Evolutionary conservation across 2,888 invertebrate species (phyloP), one percentile per base, ranked within the genome.

Genomic region (Agriopis aurantiaria): DNA sequence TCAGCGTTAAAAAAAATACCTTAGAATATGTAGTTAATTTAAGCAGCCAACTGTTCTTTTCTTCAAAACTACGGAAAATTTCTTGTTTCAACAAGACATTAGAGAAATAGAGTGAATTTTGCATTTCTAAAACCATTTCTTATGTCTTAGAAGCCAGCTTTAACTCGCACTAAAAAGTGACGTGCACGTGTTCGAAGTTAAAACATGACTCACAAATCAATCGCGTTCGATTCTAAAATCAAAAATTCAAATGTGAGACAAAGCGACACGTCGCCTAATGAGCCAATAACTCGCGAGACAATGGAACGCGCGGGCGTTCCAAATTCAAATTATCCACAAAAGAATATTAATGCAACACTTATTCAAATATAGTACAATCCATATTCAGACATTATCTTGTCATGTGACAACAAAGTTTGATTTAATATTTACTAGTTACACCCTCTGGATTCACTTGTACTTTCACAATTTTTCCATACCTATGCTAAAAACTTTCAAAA

Each of bases 301-400:
- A 94, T 94, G 88, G 91, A 85, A 86, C 82, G 84, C 86, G 93
- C 92, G 88, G 93, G 93, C 90, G 92, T 88, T 87, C 86, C 87
- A 86, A 91, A 92, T 89, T 90, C 89, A 90, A 91, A 92, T 92
- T 91, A 92, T 90, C 91, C 91, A 91, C 91, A 92, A 92, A 93
- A 92, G 94, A 93, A 93, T 93, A 93, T 92, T 93, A 92, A 94
- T 92, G 93, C 88, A 87, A 90, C 93, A 91, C 91, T 94, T 92
- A 93, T 93, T 94, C 93, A 93, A 93, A 94, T 93, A 92, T 79
- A 86, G 84, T 85, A 80, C 84, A 89, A 89, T 91, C 89, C 90
- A 91, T 91, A 91, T 92, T 92, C 91, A 91, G 87, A 86, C 91
- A 91, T 88, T 91, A 88, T 91, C 90, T 88, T 88, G 89, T 69